Evolutionary conservation across 2,797 vertebrate genomes (phyloP).

Genomic region (Gastrophryne carolinensis): DNA sequence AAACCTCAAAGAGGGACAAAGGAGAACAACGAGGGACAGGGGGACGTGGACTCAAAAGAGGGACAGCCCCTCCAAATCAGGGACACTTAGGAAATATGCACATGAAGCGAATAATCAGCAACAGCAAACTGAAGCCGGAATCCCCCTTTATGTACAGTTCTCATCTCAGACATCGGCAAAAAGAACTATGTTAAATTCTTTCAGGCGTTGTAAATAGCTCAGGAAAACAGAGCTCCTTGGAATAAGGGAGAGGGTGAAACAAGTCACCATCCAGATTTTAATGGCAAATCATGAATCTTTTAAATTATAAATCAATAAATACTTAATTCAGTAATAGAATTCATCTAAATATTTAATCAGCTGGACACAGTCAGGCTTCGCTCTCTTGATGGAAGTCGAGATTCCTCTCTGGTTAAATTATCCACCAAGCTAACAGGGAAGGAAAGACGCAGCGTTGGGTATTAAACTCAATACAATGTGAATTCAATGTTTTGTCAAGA

Average conservation of each 20-base stretch:
- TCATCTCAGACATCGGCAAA: not conserved
- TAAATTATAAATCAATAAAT: constrained; percentile 98
- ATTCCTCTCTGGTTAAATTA: constrained; percentile 6
- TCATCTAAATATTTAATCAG: constrained; percentile 92
- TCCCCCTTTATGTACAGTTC: no score
- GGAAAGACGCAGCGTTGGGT: not conserved
- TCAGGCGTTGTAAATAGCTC: constrained; percentile 73
- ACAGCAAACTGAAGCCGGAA: no score
- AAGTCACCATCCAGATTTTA: constrained; percentile 75
- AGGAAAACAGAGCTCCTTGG: constrained; percentile 69
- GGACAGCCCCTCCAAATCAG: no score
- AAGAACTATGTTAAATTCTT: constrained; percentile 42
- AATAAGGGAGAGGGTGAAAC: constrained; percentile 27
- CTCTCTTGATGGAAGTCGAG: constrained; percentile 57
- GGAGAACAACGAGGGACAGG: no score
- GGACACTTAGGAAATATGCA: no score
- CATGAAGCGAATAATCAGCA: no score
- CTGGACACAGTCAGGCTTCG: constrained; percentile 61
- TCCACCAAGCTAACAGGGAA: not conserved
- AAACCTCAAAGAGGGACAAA: no score
- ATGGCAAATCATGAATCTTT: constrained; percentile 87
- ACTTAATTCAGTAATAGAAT: constrained; percentile 96
- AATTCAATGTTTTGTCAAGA: not conserved
- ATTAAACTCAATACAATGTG: not conserved
- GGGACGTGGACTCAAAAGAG: no score